Percentiles rank a stretch among this genome's conserved stretches.
Evolutionary conservation across 2,888 invertebrate genomes (phyloP).

Genomic region (Crioceris asparagi): DNA sequence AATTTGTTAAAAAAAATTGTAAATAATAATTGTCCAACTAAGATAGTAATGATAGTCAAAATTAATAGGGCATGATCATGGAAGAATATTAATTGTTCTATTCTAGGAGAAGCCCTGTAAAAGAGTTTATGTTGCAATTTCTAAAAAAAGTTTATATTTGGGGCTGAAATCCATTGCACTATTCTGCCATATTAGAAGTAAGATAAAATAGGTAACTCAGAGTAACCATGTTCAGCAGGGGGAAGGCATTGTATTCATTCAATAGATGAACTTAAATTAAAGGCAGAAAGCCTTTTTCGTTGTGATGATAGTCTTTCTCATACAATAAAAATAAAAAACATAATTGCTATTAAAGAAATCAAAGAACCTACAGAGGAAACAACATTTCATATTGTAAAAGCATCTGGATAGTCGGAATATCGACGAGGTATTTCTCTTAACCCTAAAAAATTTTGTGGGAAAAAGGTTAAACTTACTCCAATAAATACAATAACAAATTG

Average conservation of each 20-base stretch:
- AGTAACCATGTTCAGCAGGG: conserved; percentile 50
- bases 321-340: conserved; percentile 37
- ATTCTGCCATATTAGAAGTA: conserved; percentile 53
- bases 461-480: conserved; percentile 69
- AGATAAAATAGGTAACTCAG: conserved; percentile 42
- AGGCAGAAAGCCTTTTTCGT: conserved; percentile 41
- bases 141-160: conserved; percentile 44
- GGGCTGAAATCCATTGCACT: conserved; percentile 56
- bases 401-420: conserved; percentile 41
- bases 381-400: conserved; percentile 46
- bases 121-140: conserved; percentile 49
- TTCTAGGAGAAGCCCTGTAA: conserved; percentile 48
- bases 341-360: conserved; percentile 51
- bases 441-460: conserved; percentile 69
- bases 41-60: conserved; percentile 49
- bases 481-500: conserved; percentile 64
- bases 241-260: conserved; percentile 51
- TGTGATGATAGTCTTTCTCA: conserved; percentile 19
- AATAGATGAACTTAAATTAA: conserved; percentile 46
- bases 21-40: conserved; percentile 48
- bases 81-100: conserved; percentile 56
- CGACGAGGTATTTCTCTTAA: conserved; percentile 64
- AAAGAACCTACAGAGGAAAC: conserved; percentile 57
- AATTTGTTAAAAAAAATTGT: conserved; percentile 47
- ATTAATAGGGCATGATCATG: conserved; percentile 52